A percentile compares a stretch with the other conserved stretches of the same genome.
phyloP scores from a whole-genome alignment of 1,140 invertebrate genomes.

The Elymnias hypermnestra region DNA sequence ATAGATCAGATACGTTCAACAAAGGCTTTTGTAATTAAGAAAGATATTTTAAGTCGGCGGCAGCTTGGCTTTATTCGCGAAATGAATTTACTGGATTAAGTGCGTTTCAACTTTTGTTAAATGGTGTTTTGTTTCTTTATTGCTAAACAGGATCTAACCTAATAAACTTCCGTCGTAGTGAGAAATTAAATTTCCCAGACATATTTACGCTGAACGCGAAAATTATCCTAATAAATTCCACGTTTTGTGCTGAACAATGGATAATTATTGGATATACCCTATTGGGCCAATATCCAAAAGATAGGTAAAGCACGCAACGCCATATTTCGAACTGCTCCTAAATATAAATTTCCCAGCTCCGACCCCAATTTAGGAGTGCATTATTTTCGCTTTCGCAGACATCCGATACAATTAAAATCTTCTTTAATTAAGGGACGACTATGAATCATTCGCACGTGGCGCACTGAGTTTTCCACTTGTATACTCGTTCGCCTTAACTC shows the following conservation, averaged over 20 bases:
- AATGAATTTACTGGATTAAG: constrained; percentile 72
- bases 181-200: constrained; percentile 19
- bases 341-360: constrained; percentile 68
- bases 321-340: constrained; percentile 57
- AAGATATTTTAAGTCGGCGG: constrained; percentile 74
- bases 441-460: constrained; percentile 77
- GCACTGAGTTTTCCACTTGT: constrained; percentile 73
- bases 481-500: constrained; percentile 43
- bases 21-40: constrained; percentile 76
- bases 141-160: constrained; percentile 32
- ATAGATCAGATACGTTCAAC: constrained; percentile 76
- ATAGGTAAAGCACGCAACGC: constrained; percentile 60
- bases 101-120: constrained; percentile 63
- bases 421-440: constrained; percentile 76
- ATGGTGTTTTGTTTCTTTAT: constrained; percentile 46
- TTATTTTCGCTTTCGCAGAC: constrained; percentile 76
- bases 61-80: constrained; percentile 70
- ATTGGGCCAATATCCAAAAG: constrained; percentile 40
- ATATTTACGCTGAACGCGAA: constrained; percentile 20
- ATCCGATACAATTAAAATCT: constrained; percentile 77
- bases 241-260: constrained; percentile 28
- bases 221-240: constrained; percentile 28
- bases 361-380: constrained; percentile 73
- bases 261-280: constrained; percentile 28
- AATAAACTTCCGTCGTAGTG: constrained; percentile 16